Base-by-base conservation (phyloP, 2,797 vertebrate genomes). In the Cryptoblepharus egeriae region DNA sequence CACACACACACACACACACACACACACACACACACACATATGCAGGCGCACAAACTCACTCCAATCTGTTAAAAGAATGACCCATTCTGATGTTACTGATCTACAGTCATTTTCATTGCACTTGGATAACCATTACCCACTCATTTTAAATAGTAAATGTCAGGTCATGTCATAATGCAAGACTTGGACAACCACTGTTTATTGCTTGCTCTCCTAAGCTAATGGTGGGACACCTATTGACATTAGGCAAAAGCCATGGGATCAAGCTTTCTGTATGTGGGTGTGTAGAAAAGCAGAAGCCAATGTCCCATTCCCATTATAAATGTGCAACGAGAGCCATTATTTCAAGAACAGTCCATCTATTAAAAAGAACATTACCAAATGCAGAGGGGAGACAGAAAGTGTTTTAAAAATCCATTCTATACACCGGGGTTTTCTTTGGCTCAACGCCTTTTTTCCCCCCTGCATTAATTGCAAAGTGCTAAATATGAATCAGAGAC, bases 301-400 rank as follows among this genome's bases (percentile, higher is more conserved):
- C 32, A 80, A 4, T 35, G 75, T 74, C 12, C 26, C 26, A 67
- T 49, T 67, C 64, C 35, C 26, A 67, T 39, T 81, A 45, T 67
- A 77, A 72, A 67, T 85, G 80, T 67, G 1, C 85, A 88, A 68
- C 88, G 79, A 87, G 87, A 88, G 87, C 90, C 80, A 93, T 90
- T 92, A 92, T 85, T 75, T 86, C 89, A 92, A 89, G 89, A 88
- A 83, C 15, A 92, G 84, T 76, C 80, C 87, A 88, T 92, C 85
- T 92, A 79, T 77, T 39, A 86, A 90, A 91, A 64, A 88, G 58
- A 91, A 81, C 32, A 74, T 92, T 87, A 82, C 77, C 64, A 63
- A 72, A 88, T 88, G 6, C 42, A n/a, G 32, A 32, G 45, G 39
- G 2, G 15, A 74, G 26, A 30, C 10, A 39, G 13, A 49, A 5